Percentiles rank a stretch among this genome's conserved stretches.
These are phyloP conservation scores for Amblyornis subalaris DNA, from an alignment of 2,113 vertebrate species.

Conservation along the genomic window DNA sequence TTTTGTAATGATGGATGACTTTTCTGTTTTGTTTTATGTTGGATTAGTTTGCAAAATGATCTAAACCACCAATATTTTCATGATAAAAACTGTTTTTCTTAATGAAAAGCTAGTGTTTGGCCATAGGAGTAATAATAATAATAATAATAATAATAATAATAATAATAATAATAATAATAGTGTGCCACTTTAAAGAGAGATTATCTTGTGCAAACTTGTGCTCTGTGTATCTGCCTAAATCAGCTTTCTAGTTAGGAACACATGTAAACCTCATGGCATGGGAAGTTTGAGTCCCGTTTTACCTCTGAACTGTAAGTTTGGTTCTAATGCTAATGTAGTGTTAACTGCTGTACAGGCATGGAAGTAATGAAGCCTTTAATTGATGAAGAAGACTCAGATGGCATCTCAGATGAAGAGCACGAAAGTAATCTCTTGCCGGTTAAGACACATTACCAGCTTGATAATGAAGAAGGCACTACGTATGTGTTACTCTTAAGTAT, in stretches of 20 bases:
- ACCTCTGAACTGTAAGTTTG: background rate
- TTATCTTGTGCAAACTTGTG: background rate
- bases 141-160: background rate
- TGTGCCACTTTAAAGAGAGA: background rate
- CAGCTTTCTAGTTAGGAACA: background rate
- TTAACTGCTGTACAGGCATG: constrained; percentile 66
- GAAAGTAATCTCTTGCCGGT: constrained; percentile 58
- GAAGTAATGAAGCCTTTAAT: constrained; percentile 81
- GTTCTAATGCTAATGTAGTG: background rate
- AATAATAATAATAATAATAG: background rate
- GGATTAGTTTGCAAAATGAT: background rate
- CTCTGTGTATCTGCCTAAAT: background rate
- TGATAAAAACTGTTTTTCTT: background rate
- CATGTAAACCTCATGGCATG: rapidly evolving
- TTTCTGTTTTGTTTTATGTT: background rate
- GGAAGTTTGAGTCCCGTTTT: background rate
- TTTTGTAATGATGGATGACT: background rate
- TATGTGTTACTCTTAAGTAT: constrained; percentile 21
- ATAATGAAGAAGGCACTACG: constrained; percentile 69
- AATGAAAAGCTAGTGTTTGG: background rate
- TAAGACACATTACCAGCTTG: constrained; percentile 69
- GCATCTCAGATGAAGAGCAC: constrained; percentile 70
- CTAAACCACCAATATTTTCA: background rate
- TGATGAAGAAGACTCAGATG: constrained; percentile 68
- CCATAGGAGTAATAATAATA: too few species aligned